Conservation (phyloP, 2,888 invertebrate genomes). For the Platynereis dumerilii region DNA sequence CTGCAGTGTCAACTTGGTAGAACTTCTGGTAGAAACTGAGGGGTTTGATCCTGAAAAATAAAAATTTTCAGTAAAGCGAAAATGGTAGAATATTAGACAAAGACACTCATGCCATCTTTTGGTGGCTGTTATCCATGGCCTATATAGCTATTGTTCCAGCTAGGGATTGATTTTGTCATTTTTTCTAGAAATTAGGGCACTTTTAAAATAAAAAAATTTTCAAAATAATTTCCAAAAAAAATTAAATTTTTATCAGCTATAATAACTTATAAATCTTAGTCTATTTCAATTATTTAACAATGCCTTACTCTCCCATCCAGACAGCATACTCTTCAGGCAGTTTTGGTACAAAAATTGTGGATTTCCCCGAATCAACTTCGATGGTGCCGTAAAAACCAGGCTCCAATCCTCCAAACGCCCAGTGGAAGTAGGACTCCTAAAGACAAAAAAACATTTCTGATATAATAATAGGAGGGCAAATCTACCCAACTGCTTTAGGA, state of each 20-base stretch:
- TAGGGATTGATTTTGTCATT: too few species aligned
- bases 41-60: slow-evolving; percentile 66
- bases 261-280: too few species aligned
- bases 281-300: too few species aligned
- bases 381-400: slow-evolving; percentile 88
- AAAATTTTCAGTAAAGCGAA: background rate
- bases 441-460: too few species aligned
- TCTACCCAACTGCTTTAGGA: too few species aligned
- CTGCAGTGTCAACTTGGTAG: slow-evolving; percentile 84
- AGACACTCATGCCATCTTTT: too few species aligned
- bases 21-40: slow-evolving; percentile 77
- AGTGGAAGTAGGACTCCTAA: slow-evolving; percentile 96
- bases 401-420: slow-evolving; percentile 93
- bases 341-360: slow-evolving; percentile 84
- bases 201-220: too few species aligned
- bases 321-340: slow-evolving; percentile 86
- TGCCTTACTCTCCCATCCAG: slow-evolving; percentile 88
- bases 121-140: too few species aligned
- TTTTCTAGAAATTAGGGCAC: too few species aligned
- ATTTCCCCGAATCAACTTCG: slow-evolving; percentile 74
- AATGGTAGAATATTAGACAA: slow-evolving; percentile 6
- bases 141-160: too few species aligned
- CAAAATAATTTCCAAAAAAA: too few species aligned
- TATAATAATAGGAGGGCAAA: slow-evolving; percentile 23
- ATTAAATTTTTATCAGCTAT: too few species aligned